Conservation (phyloP, 2,797 vertebrate genomes). For the Labeo calbasu region DNA sequence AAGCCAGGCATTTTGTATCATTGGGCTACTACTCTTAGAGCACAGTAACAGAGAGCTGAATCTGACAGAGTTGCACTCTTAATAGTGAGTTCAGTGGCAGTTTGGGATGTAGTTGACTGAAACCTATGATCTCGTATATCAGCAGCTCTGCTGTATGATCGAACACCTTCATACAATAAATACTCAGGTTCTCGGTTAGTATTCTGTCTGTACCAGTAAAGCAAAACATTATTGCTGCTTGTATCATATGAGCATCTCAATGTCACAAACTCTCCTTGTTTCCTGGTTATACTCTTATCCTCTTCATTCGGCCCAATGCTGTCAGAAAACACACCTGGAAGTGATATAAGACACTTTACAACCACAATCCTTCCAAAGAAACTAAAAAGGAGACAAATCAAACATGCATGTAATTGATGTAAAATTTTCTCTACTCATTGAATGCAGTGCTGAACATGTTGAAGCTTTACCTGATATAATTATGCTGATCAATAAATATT, state of each 20-base stretch:
- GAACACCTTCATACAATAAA: constrained; percentile 19
- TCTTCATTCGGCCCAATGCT: background rate
- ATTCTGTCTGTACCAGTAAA: constrained; percentile 56
- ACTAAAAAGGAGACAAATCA: background rate
- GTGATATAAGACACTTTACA: background rate
- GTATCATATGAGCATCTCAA: constrained; percentile 40
- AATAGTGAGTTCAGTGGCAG: background rate
- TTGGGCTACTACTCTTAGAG: constrained; percentile 3
- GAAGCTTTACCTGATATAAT: background rate
- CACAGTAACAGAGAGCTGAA: background rate
- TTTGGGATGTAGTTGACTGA: background rate
- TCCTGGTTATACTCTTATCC: background rate
- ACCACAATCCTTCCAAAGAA: background rate
- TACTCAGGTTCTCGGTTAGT: background rate
- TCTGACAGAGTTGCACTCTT: background rate
- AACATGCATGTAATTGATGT: background rate
- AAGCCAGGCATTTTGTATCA: constrained; percentile 19
- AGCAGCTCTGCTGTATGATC: background rate
- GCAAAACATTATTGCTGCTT: background rate
- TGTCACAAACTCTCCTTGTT: background rate
- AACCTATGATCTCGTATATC: background rate
- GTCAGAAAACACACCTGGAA: background rate
- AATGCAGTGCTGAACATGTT: background rate
- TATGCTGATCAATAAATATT: background rate
- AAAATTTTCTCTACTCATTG: background rate